These are phyloP conservation scores for Gadus chalcogrammus DNA, from an alignment of 2,113 vertebrate species.

Conservation along the genomic window DNA sequence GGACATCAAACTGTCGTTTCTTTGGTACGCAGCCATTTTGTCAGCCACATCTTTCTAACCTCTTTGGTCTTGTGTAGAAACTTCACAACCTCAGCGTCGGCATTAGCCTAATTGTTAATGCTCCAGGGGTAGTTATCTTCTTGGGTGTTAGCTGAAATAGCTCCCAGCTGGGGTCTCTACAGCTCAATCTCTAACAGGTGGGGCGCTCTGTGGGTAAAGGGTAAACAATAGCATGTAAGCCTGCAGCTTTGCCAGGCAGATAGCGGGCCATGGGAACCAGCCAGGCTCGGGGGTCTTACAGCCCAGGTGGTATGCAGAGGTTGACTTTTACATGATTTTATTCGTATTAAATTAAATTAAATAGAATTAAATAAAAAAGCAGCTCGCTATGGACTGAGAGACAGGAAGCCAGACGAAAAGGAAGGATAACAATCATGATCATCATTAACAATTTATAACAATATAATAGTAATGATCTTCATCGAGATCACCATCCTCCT, in stretches of 20 bases:
- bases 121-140: slow-evolving; percentile 49
- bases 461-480: too few relatives aligned
- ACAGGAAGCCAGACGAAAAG: too few relatives aligned
- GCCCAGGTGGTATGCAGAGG: slow-evolving; percentile 55
- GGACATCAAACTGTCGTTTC: too few relatives aligned
- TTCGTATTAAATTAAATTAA: neutral
- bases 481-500: too few relatives aligned
- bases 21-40: too few relatives aligned
- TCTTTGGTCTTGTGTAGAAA: too few relatives aligned
- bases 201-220: slow-evolving; percentile 44
- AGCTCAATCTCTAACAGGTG: slow-evolving; percentile 69
- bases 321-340: slow-evolving; percentile 3
- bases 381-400: too few relatives aligned
- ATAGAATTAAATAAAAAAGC: neutral
- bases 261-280: slow-evolving; percentile 54
- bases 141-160: slow-evolving; percentile 64
- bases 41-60: neutral
- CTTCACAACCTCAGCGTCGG: slow-evolving; percentile 52
- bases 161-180: slow-evolving; percentile 65
- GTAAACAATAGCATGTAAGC: slow-evolving; percentile 58
- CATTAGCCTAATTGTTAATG: slow-evolving; percentile 55
- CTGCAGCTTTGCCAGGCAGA: slow-evolving; percentile 43
- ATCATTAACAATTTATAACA: too few relatives aligned
- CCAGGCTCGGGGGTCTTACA: slow-evolving; percentile 27
- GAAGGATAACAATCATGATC: too few relatives aligned